These are phyloP conservation scores for Drusus annulatus DNA, from an alignment of 1,140 invertebrate species.

Conservation along the genomic window DNA sequence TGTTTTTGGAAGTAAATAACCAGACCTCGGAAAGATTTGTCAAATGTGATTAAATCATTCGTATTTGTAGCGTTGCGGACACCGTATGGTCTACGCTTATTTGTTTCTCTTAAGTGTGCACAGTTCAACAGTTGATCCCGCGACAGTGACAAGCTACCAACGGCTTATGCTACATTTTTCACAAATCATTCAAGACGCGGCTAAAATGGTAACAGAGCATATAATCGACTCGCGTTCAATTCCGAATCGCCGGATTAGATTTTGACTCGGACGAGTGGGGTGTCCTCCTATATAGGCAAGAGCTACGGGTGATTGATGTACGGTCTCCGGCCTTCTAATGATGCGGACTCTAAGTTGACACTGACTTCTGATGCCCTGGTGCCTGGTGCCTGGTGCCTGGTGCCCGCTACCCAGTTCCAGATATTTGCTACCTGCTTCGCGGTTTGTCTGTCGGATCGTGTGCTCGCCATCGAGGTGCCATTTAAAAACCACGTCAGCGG, in stretches of 20 bases:
- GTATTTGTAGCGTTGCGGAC: no score
- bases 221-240: slow-evolving; percentile 6
- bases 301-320: slow-evolving; percentile 15
- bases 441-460: slow-evolving; percentile 27
- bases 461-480: slow-evolving; percentile 9
- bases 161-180: slow-evolving; percentile 8
- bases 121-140: neutral
- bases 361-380: slow-evolving; percentile 2
- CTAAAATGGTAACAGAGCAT: neutral
- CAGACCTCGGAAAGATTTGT: no score
- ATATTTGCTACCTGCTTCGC: neutral
- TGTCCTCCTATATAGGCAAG: neutral
- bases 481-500: slow-evolving; percentile 15
- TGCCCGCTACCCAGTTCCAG: neutral
- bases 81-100: no score
- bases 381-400: neutral
- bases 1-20: no score
- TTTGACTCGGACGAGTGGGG: neutral
- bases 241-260: neutral
- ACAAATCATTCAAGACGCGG: neutral
- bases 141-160: neutral
- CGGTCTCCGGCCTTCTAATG: slow-evolving; percentile 15
- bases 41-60: no score
- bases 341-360: neutral
- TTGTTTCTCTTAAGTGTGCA: no score